Evolutionary conservation across 37 sponge, comb jelly and placozoan genomes (phyloP), one percentile per base, ranked within the genome.

Genomic region (Halisarca cf. caerulea): DNA sequence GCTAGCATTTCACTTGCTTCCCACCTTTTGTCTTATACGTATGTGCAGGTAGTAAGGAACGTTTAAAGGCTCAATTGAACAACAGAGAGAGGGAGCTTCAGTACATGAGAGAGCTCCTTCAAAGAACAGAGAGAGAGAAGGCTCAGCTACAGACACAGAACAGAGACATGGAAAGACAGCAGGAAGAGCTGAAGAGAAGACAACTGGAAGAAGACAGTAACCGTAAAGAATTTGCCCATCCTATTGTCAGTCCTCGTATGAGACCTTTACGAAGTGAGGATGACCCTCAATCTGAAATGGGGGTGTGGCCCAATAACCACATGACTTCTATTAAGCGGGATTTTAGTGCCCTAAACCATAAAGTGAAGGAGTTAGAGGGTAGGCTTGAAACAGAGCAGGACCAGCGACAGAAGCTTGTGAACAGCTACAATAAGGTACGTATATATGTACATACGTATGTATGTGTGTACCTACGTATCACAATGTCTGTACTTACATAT

Each of bases 61-160:
- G 11, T 6, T 23, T 74, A 25, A 74, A 74, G 42, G 77, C 77
- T 41, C 77, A 74, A 15, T 37, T 74, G 77, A 24, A 23, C 77
- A 74, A 74, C 36, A 32, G 36, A 23, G 77, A 74, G 45, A 74
- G 77, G 36, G 77, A 74, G 45, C 24, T 74, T 1, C 77, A 40
- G n/a, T 39, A 74, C 77, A 40, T 74, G 77, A 74, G 77, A 24
- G 42, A 74, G 15, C 45, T 74, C 38, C 25, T 74, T 2, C 77
- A 74, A 40, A 74, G 6, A 44, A 40, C 77, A 74, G 77, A 74
- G 11, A 40, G 45, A 74, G 77, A 74, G 24, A 74, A 74, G 77
- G 1, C 41, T 23, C 21, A 74, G 2, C 45, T 74, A 0, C 44
- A 25, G 24, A 37, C 77, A 7, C 44, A 40, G 38, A 74, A 74